Conservation (phyloP, 2,797 vertebrate genomes). For the Garrulus glandarius region DNA sequence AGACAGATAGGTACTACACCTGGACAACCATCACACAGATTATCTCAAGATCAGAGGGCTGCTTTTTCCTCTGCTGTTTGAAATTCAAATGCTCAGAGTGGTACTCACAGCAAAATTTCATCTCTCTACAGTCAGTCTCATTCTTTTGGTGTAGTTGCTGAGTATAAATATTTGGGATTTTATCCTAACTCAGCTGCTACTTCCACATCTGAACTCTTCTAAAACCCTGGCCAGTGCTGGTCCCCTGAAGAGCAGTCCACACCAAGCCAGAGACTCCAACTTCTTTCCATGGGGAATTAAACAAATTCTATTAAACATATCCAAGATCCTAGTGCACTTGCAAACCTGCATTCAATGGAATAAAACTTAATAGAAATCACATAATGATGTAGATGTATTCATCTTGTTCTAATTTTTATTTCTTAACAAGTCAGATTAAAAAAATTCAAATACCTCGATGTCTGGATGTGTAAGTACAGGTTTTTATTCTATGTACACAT, state of each 20-base stretch:
- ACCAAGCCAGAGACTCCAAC: not conserved
- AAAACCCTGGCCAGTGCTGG: not conserved
- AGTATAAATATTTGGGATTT: not conserved
- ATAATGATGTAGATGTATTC: not conserved
- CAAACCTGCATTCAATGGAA: not conserved
- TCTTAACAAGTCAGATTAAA: not conserved
- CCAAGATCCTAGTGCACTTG: not conserved
- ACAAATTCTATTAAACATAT: not conserved
- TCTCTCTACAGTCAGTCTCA: not conserved
- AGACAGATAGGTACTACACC: not conserved
- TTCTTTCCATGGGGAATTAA: not conserved
- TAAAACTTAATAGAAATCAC: not conserved
- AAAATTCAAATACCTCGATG: not conserved
- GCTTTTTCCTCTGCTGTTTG: not conserved
- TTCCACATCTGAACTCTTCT: not conserved
- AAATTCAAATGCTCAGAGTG: not conserved
- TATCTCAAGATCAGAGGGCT: not conserved
- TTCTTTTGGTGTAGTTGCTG: not conserved
- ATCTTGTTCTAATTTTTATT: not conserved
- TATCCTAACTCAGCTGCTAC: not conserved
- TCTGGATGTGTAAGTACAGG: not conserved
- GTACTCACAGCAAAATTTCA: not conserved
- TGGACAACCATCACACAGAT: fast-evolving
- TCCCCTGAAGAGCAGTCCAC: not conserved
- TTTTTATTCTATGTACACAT: not conserved